Evolutionary conservation across 2,113 vertebrate genomes (phyloP), one percentile per base, ranked within the genome.

Genomic region (Cairina moschata): DNA sequence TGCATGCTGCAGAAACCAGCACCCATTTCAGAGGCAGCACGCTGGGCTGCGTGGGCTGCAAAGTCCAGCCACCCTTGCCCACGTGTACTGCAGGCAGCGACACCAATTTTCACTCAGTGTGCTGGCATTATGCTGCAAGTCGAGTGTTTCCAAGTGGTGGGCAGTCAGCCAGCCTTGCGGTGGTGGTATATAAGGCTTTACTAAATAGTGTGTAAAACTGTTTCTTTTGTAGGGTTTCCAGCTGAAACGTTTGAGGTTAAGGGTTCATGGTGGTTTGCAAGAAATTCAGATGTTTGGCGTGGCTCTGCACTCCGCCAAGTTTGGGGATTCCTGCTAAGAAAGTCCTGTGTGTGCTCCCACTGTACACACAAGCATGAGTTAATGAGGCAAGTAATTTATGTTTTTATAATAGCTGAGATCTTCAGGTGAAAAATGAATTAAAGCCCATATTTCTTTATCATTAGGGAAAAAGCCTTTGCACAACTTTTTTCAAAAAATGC

Each of bases 21-120:
- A 15, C 16, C 9, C 21, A 42, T 34, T 40, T 77, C 22, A 26
- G 23, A 11, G 34, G 42, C 40, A 69, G 34, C 34, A 13, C 34
- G 34, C 15, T 4, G 14, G 34, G 55, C 25, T 32, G 40, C 6
- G 11, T 5, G 17, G 34, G 55, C 25, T 32, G 40, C 6, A 13
- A 54, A 31, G 8, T 56, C 76, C 25, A 4, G 44, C 54, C 2
- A 1, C 56, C 58, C 28, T 72, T 5, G 0, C 44, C 72, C 18
- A 10, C 10, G 2, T 0, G 4, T 42, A 29, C 44, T 13, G 59
- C n/a, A 3, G 2, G 16, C 58, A 38, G 3, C 6, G 8, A 40
- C 1, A 2, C 18, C 62, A 29, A 2, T 17, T 1, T 2, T 36
- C 48, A 25, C 54, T 60, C 36, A 17, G 50, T 10, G 0, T 32